Conservation (phyloP, 2,888 invertebrate genomes). For the Eurytoma californica region DNA sequence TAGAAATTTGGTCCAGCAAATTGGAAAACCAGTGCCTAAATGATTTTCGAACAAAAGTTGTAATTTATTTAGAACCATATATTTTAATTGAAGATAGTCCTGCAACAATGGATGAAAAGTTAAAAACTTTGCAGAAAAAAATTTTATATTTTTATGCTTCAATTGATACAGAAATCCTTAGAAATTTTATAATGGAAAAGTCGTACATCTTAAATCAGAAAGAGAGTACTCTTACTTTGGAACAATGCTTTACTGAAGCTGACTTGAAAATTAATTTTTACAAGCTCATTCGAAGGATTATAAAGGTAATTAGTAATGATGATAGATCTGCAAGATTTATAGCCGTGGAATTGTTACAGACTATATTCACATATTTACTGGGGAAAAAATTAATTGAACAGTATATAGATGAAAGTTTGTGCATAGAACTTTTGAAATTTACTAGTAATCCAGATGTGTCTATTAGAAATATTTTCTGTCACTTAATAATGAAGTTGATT, state of each 20-base stretch:
- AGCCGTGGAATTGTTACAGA: constrained; percentile 84
- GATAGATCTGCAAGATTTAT: constrained; percentile 82
- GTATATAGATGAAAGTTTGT: constrained; percentile 76
- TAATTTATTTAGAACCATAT: constrained; percentile 78
- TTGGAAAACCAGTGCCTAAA: constrained; percentile 72
- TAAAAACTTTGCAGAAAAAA: constrained; percentile 70
- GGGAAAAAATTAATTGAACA: constrained; percentile 70
- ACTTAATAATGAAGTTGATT: constrained; percentile 80
- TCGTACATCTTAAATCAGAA: constrained; percentile 68
- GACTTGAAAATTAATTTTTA: constrained; percentile 78
- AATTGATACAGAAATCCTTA: constrained; percentile 72
- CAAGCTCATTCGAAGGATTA: constrained; percentile 79
- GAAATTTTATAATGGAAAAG: constrained; percentile 63
- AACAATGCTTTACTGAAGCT: constrained; percentile 78
- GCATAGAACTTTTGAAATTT: constrained; percentile 78
- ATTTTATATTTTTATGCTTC: constrained; percentile 76
- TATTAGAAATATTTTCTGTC: constrained; percentile 80
- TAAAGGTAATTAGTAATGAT: constrained; percentile 79
- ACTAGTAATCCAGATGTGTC: constrained; percentile 82
- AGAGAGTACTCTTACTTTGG: constrained; percentile 76
- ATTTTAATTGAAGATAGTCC: constrained; percentile 75
- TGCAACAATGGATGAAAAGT: constrained; percentile 63
- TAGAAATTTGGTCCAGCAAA: constrained; percentile 78
- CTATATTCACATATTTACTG: constrained; percentile 79
- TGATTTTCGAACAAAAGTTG: constrained; percentile 75